Conservation (phyloP, 2,113 vertebrate genomes). For the Crocuta crocuta region DNA sequence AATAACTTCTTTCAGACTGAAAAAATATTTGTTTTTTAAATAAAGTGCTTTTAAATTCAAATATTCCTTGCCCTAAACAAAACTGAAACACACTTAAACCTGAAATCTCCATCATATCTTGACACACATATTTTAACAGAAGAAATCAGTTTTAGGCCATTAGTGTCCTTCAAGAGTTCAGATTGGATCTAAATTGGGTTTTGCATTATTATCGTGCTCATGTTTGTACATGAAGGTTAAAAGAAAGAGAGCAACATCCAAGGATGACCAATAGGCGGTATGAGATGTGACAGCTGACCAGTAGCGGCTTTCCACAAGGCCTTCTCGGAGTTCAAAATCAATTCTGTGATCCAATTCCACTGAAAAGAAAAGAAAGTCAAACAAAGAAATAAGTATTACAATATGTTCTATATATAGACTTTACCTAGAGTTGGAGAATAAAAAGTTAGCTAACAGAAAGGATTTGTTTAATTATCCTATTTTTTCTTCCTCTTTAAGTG, state of each 20-base stretch:
- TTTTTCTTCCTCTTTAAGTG: neutral
- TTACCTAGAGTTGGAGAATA: neutral
- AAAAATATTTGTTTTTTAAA: conserved; percentile 68
- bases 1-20: conserved; percentile 77
- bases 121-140: conserved; percentile 74
- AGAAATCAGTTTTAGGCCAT: conserved; percentile 74
- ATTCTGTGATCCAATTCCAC: conserved; percentile 97
- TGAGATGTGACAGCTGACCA: conserved; percentile 99
- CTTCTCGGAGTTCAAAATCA: conserved; percentile 97
- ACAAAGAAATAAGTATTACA: neutral
- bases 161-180: conserved; percentile 79
- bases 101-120: conserved; percentile 81
- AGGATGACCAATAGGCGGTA: conserved; percentile 98
- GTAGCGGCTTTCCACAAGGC: conserved; percentile 97
- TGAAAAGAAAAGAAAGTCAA: conserved; percentile 74
- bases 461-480: neutral
- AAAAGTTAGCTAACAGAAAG: conserved; percentile 11
- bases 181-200: conserved; percentile 83
- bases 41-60: conserved; percentile 86
- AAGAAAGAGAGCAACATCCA: conserved; percentile 97
- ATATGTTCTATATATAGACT: neutral
- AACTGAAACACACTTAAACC: conserved; percentile 84
- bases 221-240: conserved; percentile 97
- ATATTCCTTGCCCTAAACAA: conserved; percentile 79
- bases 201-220: conserved; percentile 83